Base-by-base conservation (phyloP, 2,797 vertebrate genomes). In the Yasuhikotakia modesta region DNA sequence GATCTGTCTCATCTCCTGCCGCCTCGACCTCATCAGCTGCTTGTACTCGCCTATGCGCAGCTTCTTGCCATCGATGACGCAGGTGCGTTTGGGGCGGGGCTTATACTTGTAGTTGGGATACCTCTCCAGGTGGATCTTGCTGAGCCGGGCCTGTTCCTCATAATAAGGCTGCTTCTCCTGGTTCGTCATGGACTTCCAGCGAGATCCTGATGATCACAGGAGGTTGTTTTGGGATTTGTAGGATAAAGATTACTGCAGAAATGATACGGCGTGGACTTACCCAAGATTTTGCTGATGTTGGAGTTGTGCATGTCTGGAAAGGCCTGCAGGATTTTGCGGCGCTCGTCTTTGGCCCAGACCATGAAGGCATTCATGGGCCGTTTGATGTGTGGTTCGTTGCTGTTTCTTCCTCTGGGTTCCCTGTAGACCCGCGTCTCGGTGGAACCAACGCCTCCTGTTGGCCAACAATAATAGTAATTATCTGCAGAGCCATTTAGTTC, bases 281-380 rank as follows among this genome's bases (percentile, higher is more conserved):
- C 98, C 83, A 99, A 90, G 88, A 99, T 99, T 93, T 99, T 99
- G 95, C 98, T 99, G 89, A 99, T 99, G 92, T 99, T 99, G 89
- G 98, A 99, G 92, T 99, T 99, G 91, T 99, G 98, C 98, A 99
- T 99, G 92, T 99, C 98, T 0, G 98, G 98, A 85, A 99, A 99
- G 81, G 98, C 98, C 90, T 99, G 98, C 73, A 99, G 97, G 88
- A 99, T 99, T 93, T 99, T 99, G 87, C 98, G 95, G 30, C 98
- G 94, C 88, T 99, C 98, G 2, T 99, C 97, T 89, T 99, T 99
- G 45, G 97, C 97, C 97, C 97, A 99, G 86, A 99, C 97, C 97
- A 99, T 99, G 93, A 99, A 99, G 39, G 97, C 97, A 58, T 99
- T 99, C 97, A 99, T 99, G 85, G 97, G 97, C 91, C 97, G 91